phyloP scores from a whole-genome alignment of 2,797 vertebrate species.

The Megalops cyprinoides region DNA sequence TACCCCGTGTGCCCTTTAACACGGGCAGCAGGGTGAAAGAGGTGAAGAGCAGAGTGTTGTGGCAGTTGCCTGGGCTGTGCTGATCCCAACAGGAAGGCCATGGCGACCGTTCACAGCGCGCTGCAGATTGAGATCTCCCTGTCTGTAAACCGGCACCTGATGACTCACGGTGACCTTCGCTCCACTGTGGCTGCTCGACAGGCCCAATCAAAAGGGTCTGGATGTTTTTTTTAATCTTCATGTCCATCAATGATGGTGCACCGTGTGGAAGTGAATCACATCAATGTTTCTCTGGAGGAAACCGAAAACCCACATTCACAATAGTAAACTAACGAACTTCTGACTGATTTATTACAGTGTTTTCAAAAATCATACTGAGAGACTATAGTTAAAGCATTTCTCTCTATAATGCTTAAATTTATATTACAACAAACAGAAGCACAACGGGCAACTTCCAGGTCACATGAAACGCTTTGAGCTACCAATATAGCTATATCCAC shows the following conservation, averaged over 20 bases:
- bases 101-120: not conserved
- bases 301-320: not conserved
- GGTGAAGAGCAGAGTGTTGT: not conserved
- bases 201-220: not conserved
- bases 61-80: not conserved
- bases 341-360: too few species aligned
- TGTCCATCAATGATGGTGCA: not conserved
- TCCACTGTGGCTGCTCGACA: not conserved
- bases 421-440: constrained; percentile 13
- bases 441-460: constrained; percentile 19
- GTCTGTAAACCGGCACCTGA: not conserved
- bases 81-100: not conserved
- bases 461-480: not conserved
- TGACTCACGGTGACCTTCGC: not conserved
- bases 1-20: not conserved
- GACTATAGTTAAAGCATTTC: too few species aligned
- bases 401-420: not conserved
- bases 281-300: not conserved
- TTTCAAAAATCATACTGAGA: too few species aligned
- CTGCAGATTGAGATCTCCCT: not conserved
- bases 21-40: not conserved
- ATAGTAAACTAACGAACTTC: not conserved
- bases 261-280: not conserved
- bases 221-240: not conserved
- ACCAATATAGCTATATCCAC: constrained; percentile 22